Evolutionary conservation across 2,797 vertebrate genomes (phyloP).

Genomic region (Pipistrellus pipistrellus): DNA sequence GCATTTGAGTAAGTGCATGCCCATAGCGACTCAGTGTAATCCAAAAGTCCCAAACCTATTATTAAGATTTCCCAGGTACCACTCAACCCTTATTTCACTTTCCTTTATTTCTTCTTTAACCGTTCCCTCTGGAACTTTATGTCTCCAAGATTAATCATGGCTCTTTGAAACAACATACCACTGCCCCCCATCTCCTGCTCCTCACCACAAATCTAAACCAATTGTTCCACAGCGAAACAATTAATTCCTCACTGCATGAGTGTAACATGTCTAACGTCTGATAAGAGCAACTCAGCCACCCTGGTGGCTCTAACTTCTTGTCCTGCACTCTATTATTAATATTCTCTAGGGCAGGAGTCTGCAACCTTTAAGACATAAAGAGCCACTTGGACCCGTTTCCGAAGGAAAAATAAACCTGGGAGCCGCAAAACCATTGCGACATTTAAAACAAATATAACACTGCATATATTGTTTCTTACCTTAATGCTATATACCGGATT

Average conservation of each 20-base stretch:
- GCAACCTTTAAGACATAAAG: too few species aligned
- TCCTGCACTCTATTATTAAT: neutral
- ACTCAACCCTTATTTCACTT: neutral
- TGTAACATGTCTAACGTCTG: neutral
- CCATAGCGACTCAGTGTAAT: neutral
- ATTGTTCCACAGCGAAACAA: neutral
- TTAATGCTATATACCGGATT: too few species aligned
- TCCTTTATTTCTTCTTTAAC: slow-evolving; percentile 28
- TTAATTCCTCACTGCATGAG: neutral
- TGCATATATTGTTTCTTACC: too few species aligned
- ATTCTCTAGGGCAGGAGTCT: neutral
- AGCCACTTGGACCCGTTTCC: too few species aligned
- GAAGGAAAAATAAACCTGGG: too few species aligned
- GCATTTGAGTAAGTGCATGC: neutral
- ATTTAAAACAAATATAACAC: too few species aligned
- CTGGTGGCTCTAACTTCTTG: slow-evolving; percentile 18
- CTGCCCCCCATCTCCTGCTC: neutral
- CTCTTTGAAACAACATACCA: neutral
- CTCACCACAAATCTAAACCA: slow-evolving; percentile 50
- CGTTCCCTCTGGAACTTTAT: neutral
- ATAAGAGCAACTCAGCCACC: neutral
- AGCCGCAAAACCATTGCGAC: too few species aligned
- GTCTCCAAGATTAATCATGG: neutral
- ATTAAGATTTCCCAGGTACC: neutral
- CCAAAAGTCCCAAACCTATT: neutral